A percentile compares a stretch with the other conserved stretches of the same genome.
Conservation (phyloP, 2,888 invertebrate species). For the Cotesia congregata region DNA sequence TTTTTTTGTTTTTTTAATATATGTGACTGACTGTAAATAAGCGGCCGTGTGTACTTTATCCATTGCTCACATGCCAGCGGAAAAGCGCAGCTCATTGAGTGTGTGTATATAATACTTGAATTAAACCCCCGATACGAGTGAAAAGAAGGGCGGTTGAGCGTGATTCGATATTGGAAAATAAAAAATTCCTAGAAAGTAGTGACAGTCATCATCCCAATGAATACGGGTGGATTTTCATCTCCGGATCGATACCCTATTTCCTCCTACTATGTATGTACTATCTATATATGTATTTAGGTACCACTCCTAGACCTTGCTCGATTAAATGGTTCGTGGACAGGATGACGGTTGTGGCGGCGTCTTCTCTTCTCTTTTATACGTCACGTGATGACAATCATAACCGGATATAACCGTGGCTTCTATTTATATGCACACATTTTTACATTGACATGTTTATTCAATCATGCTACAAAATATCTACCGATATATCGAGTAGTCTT, state of each 20-base stretch:
- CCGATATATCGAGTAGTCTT: background rate
- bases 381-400: conserved; percentile 26
- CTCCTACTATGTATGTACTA: conserved; percentile 46
- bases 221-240: conserved; percentile 33
- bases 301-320: conserved; percentile 50
- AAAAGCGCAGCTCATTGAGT: background rate
- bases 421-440: background rate
- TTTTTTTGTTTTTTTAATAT: conserved; percentile 3
- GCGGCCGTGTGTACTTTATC: conserved; percentile 17
- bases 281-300: background rate
- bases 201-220: conserved; percentile 25
- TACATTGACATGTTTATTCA: background rate
- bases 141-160: conserved; percentile 23
- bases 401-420: conserved; percentile 24
- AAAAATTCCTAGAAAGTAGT: conserved; percentile 39
- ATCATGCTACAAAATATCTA: background rate
- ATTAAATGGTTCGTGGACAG: conserved; percentile 41
- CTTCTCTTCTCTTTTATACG: background rate
- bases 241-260: conserved; percentile 68
- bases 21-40: background rate
- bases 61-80: conserved; percentile 6
- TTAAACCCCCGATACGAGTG: conserved; percentile 25
- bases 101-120: conserved; percentile 16
- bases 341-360: conserved; percentile 47
- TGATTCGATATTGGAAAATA: conserved; percentile 38